A percentile compares a stretch with the other conserved stretches of the same genome.
Conservation (phyloP, 2,113 vertebrate genomes). For the Pristiophorus japonicus region DNA sequence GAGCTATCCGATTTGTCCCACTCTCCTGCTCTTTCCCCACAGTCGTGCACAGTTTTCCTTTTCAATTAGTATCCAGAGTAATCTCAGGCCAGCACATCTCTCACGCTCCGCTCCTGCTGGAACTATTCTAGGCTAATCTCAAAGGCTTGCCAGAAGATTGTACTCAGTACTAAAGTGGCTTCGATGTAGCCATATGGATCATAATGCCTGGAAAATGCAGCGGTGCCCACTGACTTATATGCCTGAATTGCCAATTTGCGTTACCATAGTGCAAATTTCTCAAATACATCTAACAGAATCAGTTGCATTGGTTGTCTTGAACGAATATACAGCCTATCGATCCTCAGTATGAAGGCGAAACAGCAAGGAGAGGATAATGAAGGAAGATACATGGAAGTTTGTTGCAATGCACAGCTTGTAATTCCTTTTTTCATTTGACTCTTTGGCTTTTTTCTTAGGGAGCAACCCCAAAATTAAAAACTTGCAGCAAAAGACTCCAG, state of each 20-base stretch:
- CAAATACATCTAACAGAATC: background rate
- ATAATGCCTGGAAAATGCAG: background rate
- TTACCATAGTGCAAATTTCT: background rate
- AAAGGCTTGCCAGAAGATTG: background rate
- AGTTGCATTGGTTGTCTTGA: background rate
- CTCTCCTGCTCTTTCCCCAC: background rate
- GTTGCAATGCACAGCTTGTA: background rate
- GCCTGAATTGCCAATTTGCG: background rate
- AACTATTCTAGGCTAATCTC: background rate
- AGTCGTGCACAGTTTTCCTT: background rate
- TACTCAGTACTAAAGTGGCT: background rate
- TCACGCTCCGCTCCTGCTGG: background rate
- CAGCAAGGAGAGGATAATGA: background rate
- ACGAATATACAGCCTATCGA: background rate
- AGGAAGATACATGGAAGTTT: background rate
- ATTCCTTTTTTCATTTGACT: background rate
- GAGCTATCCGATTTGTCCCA: background rate
- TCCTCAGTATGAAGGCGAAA: background rate
- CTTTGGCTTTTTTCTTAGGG: conserved; percentile 54
- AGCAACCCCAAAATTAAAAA: conserved; percentile 80
- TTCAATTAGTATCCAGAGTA: background rate
- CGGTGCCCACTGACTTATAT: background rate
- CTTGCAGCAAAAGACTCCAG: conserved; percentile 59
- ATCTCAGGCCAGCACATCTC: background rate
- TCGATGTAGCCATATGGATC: background rate